Percentiles rank a stretch among this genome's conserved stretches.
Conservation (phyloP, 2,113 vertebrate species). For the Hippolais icterina region DNA sequence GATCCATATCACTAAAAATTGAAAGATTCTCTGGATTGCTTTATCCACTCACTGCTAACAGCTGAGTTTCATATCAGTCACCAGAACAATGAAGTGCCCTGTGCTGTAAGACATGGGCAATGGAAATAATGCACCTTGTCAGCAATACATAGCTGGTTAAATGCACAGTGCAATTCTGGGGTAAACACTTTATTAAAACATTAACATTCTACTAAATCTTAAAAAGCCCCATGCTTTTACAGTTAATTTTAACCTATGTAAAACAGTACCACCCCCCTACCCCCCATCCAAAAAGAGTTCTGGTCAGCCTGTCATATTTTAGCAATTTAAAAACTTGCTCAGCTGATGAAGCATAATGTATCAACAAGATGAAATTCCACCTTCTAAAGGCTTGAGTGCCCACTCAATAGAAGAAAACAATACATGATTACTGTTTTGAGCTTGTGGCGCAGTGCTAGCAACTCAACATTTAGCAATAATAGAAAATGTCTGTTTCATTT, state of each 20-base stretch:
- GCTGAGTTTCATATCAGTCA: background rate
- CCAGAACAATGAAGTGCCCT: background rate
- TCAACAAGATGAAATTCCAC: slow-evolving; percentile 42
- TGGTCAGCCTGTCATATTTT: slow-evolving; percentile 37
- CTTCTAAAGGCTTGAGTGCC: background rate
- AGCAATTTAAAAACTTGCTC: slow-evolving; percentile 44
- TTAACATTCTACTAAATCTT: background rate
- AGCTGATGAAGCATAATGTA: slow-evolving; percentile 21
- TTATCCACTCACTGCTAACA: background rate
- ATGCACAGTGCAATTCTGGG: background rate
- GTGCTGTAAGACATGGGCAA: background rate
- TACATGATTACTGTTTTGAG: background rate
- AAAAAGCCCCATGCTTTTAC: background rate
- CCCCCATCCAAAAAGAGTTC: background rate
- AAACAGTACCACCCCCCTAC: background rate
- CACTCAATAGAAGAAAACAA: background rate
- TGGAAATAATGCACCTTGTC: background rate
- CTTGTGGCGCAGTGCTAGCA: background rate
- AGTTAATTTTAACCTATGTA: background rate
- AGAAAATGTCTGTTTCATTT: slow-evolving; percentile 29
- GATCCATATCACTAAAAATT: background rate
- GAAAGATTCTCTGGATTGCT: background rate
- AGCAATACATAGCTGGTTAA: background rate
- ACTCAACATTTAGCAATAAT: background rate
- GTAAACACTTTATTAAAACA: background rate